Conservation (phyloP, 2,888 invertebrate species). For the Agrochola lota region DNA sequence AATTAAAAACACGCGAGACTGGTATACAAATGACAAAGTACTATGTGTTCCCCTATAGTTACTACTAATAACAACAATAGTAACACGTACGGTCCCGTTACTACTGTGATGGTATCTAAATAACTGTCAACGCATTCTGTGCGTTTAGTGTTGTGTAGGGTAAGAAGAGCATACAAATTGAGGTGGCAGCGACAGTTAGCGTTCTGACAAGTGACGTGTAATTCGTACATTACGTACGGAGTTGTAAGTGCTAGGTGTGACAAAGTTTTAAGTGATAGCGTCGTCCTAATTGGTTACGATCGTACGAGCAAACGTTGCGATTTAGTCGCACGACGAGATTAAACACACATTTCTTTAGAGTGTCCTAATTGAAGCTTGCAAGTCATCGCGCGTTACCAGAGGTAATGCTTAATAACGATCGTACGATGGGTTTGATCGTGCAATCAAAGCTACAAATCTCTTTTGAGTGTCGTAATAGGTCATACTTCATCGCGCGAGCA, state of each 20-base stretch:
- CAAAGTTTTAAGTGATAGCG: too few species aligned
- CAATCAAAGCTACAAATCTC: too few species aligned
- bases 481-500: too few species aligned
- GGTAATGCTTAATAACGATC: too few species aligned
- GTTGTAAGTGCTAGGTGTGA: background rate
- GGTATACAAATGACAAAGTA: constrained; percentile 1
- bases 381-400: too few species aligned
- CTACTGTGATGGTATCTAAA: constrained; percentile 75
- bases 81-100: constrained; percentile 77
- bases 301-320: too few species aligned
- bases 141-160: constrained; percentile 38
- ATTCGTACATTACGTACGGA: background rate
- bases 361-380: too few species aligned
- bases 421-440: too few species aligned
- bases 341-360: too few species aligned
- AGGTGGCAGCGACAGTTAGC: background rate
- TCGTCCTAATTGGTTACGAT: too few species aligned
- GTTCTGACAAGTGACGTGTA: background rate
- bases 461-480: too few species aligned
- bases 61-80: constrained; percentile 54
- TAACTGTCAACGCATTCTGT: constrained; percentile 85
- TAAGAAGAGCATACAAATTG: constrained; percentile 53
- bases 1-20: constrained; percentile 8
- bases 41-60: background rate
- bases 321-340: too few species aligned